Evolutionary conservation across 2,113 vertebrate species (phyloP).

Genomic region (Scortum barcoo): DNA sequence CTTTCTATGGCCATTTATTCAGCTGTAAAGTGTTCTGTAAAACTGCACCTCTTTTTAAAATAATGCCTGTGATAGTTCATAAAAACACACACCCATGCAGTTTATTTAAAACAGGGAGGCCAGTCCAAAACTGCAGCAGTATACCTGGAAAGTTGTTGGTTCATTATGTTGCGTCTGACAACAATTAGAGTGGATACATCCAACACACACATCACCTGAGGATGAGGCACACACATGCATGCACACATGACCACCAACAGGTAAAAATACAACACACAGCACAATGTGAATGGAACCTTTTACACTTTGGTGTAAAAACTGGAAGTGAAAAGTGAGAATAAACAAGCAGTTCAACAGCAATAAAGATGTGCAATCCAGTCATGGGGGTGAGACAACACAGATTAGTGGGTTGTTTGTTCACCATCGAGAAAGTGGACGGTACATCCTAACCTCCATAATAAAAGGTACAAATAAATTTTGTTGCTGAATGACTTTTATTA

Average conservation of each 20-base stretch:
- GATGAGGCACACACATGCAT: conserved; percentile 7
- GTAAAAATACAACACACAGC: background rate
- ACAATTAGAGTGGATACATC: conserved; percentile 43
- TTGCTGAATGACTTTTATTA: background rate
- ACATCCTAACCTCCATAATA: background rate
- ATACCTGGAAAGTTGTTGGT: conserved; percentile 29
- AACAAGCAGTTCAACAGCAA: background rate
- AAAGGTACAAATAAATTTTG: background rate
- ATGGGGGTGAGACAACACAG: background rate
- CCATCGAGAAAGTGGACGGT: background rate
- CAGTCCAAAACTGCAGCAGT: conserved; percentile 5
- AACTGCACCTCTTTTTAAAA: background rate
- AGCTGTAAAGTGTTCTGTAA: background rate
- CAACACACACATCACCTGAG: conserved; percentile 38
- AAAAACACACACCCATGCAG: background rate
- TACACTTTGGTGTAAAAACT: too few relatives aligned
- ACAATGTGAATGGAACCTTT: background rate
- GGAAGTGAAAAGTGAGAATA: background rate
- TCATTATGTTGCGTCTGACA: conserved; percentile 51
- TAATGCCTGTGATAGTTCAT: background rate
- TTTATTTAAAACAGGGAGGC: conserved; percentile 24
- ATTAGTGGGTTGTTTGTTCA: background rate
- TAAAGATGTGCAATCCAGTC: background rate
- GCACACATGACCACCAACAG: background rate
- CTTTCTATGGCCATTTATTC: background rate